A percentile compares a stretch with the other conserved stretches of the same genome.
These are phyloP conservation scores for Parnassius apollo DNA, from an alignment of 2,888 invertebrate genomes.

Conservation along the genomic window DNA sequence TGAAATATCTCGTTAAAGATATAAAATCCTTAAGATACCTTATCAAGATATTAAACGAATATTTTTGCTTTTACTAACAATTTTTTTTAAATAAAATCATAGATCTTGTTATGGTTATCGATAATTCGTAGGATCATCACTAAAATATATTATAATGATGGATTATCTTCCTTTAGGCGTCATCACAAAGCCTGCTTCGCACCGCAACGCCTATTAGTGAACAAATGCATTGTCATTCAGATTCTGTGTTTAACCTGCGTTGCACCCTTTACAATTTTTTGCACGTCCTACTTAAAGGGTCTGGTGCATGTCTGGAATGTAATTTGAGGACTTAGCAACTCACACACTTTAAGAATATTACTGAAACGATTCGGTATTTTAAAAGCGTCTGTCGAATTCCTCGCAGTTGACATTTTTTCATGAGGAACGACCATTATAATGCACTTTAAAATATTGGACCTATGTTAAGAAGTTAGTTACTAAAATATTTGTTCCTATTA, in stretches of 20 bases:
- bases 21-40: too few species aligned
- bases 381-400: constrained; percentile 33
- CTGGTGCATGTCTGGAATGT: constrained; percentile 47
- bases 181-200: constrained; percentile 61
- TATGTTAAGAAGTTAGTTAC: too few species aligned
- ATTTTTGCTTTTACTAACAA: too few species aligned
- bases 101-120: constrained; percentile 2
- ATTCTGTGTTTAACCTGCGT: constrained; percentile 71
- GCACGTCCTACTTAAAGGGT: constrained; percentile 32
- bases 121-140: constrained; percentile 18
- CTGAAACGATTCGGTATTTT: constrained; percentile 26
- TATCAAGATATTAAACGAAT: too few species aligned
- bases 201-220: constrained; percentile 75
- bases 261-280: constrained; percentile 35
- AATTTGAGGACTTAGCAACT: constrained; percentile 41
- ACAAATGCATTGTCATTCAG: constrained; percentile 68
- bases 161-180: constrained; percentile 59
- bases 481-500: too few species aligned
- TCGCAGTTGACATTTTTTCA: constrained; percentile 28
- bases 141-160: constrained; percentile 53
- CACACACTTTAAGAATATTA: constrained; percentile 3
- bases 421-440: constrained; percentile 26
- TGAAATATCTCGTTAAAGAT: too few species aligned
- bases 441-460: too few species aligned
- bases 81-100: too few species aligned